Evolutionary conservation across 2,113 vertebrate genomes (phyloP), one percentile per base, ranked within the genome.

Genomic region (Etheostoma spectabile): DNA sequence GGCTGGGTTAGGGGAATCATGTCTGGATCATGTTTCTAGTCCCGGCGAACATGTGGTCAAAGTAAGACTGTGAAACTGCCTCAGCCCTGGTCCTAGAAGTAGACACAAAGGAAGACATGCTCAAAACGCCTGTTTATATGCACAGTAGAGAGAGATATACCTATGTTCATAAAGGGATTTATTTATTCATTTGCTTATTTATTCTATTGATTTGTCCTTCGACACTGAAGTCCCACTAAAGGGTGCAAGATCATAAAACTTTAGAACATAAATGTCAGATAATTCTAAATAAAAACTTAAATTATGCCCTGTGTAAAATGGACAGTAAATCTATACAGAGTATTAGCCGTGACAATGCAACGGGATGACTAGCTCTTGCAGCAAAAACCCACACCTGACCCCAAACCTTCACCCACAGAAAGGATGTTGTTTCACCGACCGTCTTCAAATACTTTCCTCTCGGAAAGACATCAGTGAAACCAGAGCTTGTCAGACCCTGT

Each of bases 11-110:
- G 61, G 66, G 88, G 89, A 94, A 88, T 89, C 83, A 79, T 91
- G 91, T 93, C 92, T 94, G 93, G 92, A 92, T 95, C 93, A 79
- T 88, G 92, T 95, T 94, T 93, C 94, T 87, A 68, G 88, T 89
- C 90, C 65, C 70, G 85, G 84, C 55, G 56, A 90, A 89, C 93
- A 95, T 94, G 92, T 93, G 93, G 91, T 93, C 84, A 83, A 90
- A 92, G 86, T 80, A 85, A 89, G 65, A 69, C 86, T 79, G 53
- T 62, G 76, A 92, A 86, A 89, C 67, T n/a, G 68, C 92, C 74
- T 87, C 75, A 86, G 81, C 62, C 68, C 62, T 22, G 80, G 74
- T 64, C 69, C 27, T 70, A 64, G 64, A 71, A 63, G 63, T 63
- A 64, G 77, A 88, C 78, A 86, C 35, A 72, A 73, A 82, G 74